Evolutionary conservation across 2,797 vertebrate species (phyloP).

Genomic region (Rhadinocentrus ornatus): DNA sequence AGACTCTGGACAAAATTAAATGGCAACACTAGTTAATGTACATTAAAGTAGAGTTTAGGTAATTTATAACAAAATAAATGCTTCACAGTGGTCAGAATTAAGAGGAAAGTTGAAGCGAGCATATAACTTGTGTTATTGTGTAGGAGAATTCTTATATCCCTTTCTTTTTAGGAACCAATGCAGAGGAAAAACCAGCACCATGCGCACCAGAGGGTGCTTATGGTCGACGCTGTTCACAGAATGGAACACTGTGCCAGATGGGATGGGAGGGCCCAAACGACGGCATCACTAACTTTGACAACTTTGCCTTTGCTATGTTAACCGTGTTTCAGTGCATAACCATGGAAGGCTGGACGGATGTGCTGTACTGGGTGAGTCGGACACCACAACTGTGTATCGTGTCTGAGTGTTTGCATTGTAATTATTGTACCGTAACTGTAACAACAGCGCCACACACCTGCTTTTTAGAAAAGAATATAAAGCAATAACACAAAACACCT

Average conservation of each 20-base stretch:
- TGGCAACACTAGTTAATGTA: background rate
- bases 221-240: slow-evolving; percentile 90
- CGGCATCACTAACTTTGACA: slow-evolving; percentile 99
- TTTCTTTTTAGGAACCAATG: slow-evolving; percentile 77
- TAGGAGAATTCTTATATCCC: background rate
- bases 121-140: background rate
- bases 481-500: slow-evolving; percentile 23
- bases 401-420: background rate
- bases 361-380: slow-evolving; percentile 95
- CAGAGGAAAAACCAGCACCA: slow-evolving; percentile 92
- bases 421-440: slow-evolving; percentile 10
- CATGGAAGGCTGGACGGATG: slow-evolving; percentile 99
- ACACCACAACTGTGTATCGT: slow-evolving; percentile 52
- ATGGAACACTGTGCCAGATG: slow-evolving; percentile 84
- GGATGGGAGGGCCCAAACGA: slow-evolving; percentile 97
- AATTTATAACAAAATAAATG: background rate
- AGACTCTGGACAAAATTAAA: background rate
- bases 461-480: slow-evolving; percentile 29
- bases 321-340: slow-evolving; percentile 99
- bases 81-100: background rate
- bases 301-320: slow-evolving; percentile 98
- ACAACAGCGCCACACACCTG: slow-evolving; percentile 16
- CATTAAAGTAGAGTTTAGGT: background rate
- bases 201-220: slow-evolving; percentile 89
- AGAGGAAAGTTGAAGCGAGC: background rate